Evolutionary conservation across 2,113 vertebrate species (phyloP).

Genomic region (Chionis minor): DNA sequence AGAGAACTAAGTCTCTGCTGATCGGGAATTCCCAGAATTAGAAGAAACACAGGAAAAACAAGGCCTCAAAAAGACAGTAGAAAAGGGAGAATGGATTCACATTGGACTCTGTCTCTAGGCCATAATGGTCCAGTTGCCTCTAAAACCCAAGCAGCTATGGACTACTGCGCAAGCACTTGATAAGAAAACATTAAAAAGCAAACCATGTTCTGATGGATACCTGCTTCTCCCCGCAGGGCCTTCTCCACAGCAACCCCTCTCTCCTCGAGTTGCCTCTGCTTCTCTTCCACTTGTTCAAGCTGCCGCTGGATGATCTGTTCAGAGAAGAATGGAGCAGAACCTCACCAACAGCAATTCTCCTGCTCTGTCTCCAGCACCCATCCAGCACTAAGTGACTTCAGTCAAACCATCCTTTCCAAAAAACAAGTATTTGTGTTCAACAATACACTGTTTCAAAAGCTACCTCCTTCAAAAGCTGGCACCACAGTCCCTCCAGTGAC

Average conservation of each 20-base stretch:
- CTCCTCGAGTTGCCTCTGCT: conserved; percentile 95
- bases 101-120: neutral
- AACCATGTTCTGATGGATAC: conserved; percentile 72
- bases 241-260: conserved; percentile 97
- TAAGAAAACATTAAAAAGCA: neutral
- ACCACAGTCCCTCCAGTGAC: neutral
- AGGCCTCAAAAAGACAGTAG: neutral
- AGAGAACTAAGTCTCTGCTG: neutral
- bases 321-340: neutral
- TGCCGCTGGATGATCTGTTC: conserved; percentile 95
- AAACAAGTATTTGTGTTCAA: neutral
- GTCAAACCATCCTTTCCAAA: neutral
- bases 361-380: neutral
- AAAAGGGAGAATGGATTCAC: neutral
- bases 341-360: neutral
- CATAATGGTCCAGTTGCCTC: neutral
- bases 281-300: conserved; percentile 98
- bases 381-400: neutral
- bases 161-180: neutral
- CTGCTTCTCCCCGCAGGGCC: conserved; percentile 97
- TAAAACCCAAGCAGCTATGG: conserved; percentile 11
- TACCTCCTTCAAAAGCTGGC: neutral
- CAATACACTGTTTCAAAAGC: neutral
- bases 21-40: neutral
- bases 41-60: neutral